Conservation (phyloP, 2,113 vertebrate species). For the Pungitius pungitius region DNA sequence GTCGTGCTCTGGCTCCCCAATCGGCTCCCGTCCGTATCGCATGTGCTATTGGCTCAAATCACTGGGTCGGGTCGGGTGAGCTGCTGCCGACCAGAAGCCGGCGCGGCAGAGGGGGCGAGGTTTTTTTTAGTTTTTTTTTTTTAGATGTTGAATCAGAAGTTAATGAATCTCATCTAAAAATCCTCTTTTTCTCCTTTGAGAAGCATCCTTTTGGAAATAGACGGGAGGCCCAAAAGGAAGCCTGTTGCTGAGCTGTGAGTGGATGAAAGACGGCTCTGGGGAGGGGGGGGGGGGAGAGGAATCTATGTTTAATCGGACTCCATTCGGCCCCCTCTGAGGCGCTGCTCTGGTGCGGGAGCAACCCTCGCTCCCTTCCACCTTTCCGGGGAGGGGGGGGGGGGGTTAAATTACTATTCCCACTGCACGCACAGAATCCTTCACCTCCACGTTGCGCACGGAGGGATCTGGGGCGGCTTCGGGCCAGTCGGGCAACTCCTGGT, state of each 20-base stretch:
- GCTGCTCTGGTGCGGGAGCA: constrained; percentile 65
- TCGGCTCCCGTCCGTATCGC: constrained; percentile 31
- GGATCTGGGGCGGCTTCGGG: constrained; percentile 93
- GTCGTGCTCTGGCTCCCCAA: neutral
- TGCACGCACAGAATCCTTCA: constrained; percentile 89
- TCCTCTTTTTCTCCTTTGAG: constrained; percentile 61
- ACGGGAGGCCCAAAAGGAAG: constrained; percentile 52
- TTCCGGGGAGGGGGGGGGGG: constrained; percentile 14
- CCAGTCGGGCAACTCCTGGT: constrained; percentile 98
- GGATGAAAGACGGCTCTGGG: too few relatives aligned
- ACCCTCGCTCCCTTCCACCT: constrained; percentile 57
- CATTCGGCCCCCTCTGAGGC: constrained; percentile 59
- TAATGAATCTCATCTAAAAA: constrained; percentile 5
- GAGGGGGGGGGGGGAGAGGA: too few relatives aligned
- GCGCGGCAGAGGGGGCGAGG: constrained; percentile 63
- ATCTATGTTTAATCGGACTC: constrained; percentile 63
- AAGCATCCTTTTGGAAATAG: constrained; percentile 48
- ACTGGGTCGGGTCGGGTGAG: constrained; percentile 53
- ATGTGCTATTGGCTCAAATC: constrained; percentile 70
- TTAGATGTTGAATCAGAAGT: neutral
- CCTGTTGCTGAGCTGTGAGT: constrained; percentile 48
- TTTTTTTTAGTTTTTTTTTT: constrained; percentile 23
- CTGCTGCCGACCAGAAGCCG: constrained; percentile 63
- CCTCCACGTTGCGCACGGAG: constrained; percentile 99
- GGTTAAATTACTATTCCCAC: constrained; percentile 84